Evolutionary conservation across 2,888 invertebrate genomes (phyloP), one percentile per base, ranked within the genome.

Genomic region (Apotomis betuletana): DNA sequence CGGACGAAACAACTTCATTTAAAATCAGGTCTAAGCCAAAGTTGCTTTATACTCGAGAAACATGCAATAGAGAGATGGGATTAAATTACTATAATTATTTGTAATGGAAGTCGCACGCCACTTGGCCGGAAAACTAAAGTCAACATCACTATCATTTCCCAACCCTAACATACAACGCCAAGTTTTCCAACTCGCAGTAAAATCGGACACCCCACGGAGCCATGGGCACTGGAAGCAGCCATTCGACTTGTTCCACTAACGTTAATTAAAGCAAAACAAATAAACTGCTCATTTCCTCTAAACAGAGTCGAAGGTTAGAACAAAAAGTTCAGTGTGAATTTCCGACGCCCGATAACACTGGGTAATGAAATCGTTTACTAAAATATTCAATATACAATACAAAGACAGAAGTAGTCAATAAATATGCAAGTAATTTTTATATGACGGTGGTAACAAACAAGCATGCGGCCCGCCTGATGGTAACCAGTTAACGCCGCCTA

Each of bases 251-350:
- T 67, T 64, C 67, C 27, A 62, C 61, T 62, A 67, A 67, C 51
- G 55, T 67, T 71, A 71, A 71, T 71, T 71, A 44, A 62, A 71
- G 27, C 67, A 61, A 67, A 71, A 71, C 67, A 67, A 71, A 71
- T 44, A 71, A 13, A 69, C 57, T 57, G 60, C 44, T 52, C 67
- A 67, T 71, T 71, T 71, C 71, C 71, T 67, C 71, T 62, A 61
- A 67, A 71, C 67, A 55, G 57, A 41, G 36, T 36, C 54, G n/a
- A 61, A 59, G 67, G 58, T 44, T 8, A 67, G 49, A 61, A 62
- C 67, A 67, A 41, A 67, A 15, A 9, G 49, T 51, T 15, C 61
- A 41, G 0, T 57, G 8, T 59, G 5, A 13, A 9, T 13, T 44
- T 44, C 8, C 49, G 49, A 49, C 8, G 9, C 41, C 9, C 49